Conservation (phyloP, 2,888 invertebrate genomes). For the Sphecodes monilicornis region DNA sequence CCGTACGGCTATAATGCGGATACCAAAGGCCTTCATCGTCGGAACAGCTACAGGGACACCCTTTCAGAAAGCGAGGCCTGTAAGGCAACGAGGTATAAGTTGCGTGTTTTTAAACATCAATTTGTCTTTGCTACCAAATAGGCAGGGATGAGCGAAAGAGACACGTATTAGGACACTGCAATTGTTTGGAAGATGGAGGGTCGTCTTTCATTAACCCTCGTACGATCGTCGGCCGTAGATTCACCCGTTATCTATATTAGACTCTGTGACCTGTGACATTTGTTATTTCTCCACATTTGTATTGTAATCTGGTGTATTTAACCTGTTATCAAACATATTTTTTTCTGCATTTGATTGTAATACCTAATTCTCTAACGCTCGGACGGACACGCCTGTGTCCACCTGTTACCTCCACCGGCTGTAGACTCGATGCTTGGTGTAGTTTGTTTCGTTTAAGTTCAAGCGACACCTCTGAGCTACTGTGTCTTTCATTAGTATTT, state of each 20-base stretch:
- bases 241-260: background rate
- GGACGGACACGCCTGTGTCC: too few relatives aligned
- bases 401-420: too few relatives aligned
- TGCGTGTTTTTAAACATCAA: constrained; percentile 14
- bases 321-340: background rate
- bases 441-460: too few relatives aligned
- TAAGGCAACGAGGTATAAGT: background rate
- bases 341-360: too few relatives aligned
- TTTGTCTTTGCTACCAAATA: background rate
- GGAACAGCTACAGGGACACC: constrained; percentile 49
- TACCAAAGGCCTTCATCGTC: constrained; percentile 62
- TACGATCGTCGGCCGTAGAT: background rate
- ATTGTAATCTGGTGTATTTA: too few relatives aligned
- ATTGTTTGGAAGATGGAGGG: background rate
- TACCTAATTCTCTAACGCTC: too few relatives aligned
- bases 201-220: background rate
- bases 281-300: too few relatives aligned
- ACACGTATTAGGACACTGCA: background rate
- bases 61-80: constrained; percentile 40
- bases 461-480: too few relatives aligned
- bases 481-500: too few relatives aligned
- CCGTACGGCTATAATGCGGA: constrained; percentile 59
- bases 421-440: too few relatives aligned
- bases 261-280: too few relatives aligned
- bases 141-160: background rate